Evolutionary conservation across 2,888 invertebrate genomes (phyloP).

Genomic region (Caenorhabditis sp.): DNA sequence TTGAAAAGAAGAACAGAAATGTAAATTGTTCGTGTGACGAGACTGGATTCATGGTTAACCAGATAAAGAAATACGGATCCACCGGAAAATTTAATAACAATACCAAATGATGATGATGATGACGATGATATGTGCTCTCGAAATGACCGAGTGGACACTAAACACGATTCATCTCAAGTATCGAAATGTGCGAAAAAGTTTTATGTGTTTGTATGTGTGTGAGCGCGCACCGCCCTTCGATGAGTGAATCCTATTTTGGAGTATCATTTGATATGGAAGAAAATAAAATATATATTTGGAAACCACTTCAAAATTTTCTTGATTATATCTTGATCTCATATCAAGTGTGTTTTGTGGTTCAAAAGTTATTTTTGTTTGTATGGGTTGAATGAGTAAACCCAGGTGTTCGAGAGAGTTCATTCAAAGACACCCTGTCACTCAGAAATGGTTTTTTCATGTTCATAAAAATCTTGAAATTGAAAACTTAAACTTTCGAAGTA

Average conservation of each 20-base stretch:
- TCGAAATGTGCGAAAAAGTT: conserved; percentile 1
- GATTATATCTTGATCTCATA: neutral
- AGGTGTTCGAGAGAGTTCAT: too few species aligned
- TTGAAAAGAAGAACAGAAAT: neutral
- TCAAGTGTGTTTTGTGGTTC: neutral
- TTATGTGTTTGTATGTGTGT: neutral
- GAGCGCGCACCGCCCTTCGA: neutral
- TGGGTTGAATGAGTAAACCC: too few species aligned
- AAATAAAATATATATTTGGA: neutral
- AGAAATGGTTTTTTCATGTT: too few species aligned
- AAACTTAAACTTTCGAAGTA: too few species aligned
- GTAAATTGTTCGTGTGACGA: neutral
- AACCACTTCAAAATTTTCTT: neutral
- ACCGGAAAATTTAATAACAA: neutral
- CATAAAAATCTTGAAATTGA: too few species aligned
- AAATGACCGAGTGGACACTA: neutral
- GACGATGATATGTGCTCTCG: neutral
- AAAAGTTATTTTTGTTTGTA: too few species aligned
- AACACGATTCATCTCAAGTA: conserved; percentile 1
- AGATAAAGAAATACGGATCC: neutral
- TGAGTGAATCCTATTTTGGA: neutral
- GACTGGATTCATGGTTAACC: neutral
- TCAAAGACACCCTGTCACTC: too few species aligned
- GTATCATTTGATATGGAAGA: neutral
- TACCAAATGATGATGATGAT: neutral